phyloP scores from a whole-genome alignment of 2,888 invertebrate genomes.

The Leptopilina syphax region DNA sequence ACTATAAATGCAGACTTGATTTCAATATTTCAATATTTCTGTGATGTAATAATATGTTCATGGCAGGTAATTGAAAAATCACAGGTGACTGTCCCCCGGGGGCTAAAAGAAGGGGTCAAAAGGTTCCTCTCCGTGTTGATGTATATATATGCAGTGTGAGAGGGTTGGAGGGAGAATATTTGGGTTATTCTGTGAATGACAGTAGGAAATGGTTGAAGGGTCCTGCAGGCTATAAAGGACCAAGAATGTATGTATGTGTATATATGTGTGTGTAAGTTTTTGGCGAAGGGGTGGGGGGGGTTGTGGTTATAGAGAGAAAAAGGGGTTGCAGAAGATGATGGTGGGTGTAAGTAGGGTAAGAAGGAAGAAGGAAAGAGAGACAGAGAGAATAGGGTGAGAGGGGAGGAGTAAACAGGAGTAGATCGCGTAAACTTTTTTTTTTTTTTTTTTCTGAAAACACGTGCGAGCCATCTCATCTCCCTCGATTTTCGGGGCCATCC shows the following conservation, averaged over 20 bases:
- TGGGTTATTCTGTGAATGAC: slow-evolving; percentile 65
- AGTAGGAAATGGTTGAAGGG: slow-evolving; percentile 53
- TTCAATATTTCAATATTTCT: too few species aligned
- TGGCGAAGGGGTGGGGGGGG: too few species aligned
- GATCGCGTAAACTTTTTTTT: slow-evolving; percentile 47
- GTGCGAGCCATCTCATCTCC: slow-evolving; percentile 47
- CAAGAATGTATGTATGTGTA: not conserved
- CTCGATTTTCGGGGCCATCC: slow-evolving; percentile 16
- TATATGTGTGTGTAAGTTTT: too few species aligned
- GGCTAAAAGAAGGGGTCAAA: not conserved
- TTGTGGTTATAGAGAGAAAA: not conserved
- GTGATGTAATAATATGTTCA: not conserved
- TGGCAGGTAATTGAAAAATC: slow-evolving; percentile 4
- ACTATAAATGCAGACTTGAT: too few species aligned
- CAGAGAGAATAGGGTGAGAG: too few species aligned
- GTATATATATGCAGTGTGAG: too few species aligned
- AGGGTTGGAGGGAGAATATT: slow-evolving; percentile 54
- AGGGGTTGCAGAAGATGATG: slow-evolving; percentile 11
- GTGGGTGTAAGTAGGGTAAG: too few species aligned
- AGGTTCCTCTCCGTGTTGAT: not conserved
- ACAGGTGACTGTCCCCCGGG: not conserved
- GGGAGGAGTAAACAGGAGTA: slow-evolving; percentile 43
- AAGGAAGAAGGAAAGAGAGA: slow-evolving; percentile 1
- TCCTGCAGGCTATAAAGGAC: slow-evolving; percentile 7
- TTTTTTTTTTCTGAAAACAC: slow-evolving; percentile 43